phyloP scores from a whole-genome alignment of 1,140 invertebrate species.

The Pinna nobilis region DNA sequence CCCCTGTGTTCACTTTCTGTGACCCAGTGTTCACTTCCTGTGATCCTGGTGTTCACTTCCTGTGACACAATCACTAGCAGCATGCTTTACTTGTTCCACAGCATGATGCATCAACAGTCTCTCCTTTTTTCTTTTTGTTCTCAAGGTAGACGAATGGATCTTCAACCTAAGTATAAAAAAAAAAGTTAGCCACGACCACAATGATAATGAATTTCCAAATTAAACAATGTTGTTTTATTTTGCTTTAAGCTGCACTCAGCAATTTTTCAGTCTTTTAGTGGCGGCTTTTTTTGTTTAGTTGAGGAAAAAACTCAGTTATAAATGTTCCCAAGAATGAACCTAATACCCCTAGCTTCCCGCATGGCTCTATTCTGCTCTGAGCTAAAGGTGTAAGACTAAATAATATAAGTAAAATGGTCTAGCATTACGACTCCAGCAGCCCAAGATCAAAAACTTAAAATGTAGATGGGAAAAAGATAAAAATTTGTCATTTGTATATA shows the following conservation, averaged over 20 bases:
- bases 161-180: constrained; percentile 14
- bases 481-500: neutral
- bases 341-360: neutral
- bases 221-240: neutral
- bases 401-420: neutral
- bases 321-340: neutral
- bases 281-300: neutral
- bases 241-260: neutral
- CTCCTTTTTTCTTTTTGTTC: constrained; percentile 30
- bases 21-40: no score
- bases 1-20: no score
- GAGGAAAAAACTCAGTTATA: neutral
- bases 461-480: neutral
- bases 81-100: constrained; percentile 13
- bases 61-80: no score
- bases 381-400: neutral
- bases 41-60: no score
- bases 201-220: neutral
- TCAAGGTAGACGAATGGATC: constrained; percentile 36
- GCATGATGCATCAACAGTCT: constrained; percentile 13
- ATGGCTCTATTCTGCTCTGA: neutral
- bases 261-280: neutral
- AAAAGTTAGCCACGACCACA: neutral
- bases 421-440: neutral
- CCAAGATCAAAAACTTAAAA: neutral